Evolutionary conservation across 1,140 invertebrate species (phyloP).

Genomic region (Drosophila pseudoananassae): DNA sequence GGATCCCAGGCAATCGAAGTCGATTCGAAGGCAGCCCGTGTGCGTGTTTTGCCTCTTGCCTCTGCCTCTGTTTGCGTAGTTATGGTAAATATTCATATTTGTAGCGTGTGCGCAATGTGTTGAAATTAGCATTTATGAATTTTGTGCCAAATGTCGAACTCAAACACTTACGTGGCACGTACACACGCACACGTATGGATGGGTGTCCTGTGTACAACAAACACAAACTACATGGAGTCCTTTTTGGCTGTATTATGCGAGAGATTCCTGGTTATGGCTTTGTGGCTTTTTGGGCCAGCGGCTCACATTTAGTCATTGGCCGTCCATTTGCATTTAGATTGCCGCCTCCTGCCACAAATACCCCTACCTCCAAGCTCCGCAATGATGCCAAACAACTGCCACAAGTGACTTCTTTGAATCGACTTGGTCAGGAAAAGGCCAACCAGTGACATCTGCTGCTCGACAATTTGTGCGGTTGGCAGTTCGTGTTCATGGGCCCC

Average conservation of each 20-base stretch:
- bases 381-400: conserved; percentile 32
- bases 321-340: conserved; percentile 80
- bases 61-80: conserved; percentile 63
- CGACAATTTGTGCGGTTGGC: conserved; percentile 67
- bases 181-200: conserved; percentile 12
- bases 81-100: conserved; percentile 83
- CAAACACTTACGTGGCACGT: conserved; percentile 49
- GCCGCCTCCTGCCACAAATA: conserved; percentile 37
- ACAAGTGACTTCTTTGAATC: conserved; percentile 50
- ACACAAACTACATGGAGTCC: conserved; percentile 50
- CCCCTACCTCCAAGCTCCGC: background rate
- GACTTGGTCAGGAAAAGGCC: conserved; percentile 29
- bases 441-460: conserved; percentile 67
- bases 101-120: conserved; percentile 82
- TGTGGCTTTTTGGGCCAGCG: conserved; percentile 71
- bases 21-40: conserved; percentile 23
- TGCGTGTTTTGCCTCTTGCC: conserved; percentile 44
- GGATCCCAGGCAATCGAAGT: conserved; percentile 55
- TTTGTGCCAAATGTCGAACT: conserved; percentile 76
- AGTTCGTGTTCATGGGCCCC: conserved; percentile 59
- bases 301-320: conserved; percentile 61
- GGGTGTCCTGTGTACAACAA: conserved; percentile 16
- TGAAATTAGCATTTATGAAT: conserved; percentile 83
- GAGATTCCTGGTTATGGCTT: conserved; percentile 79
- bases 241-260: conserved; percentile 63